phyloP scores from a whole-genome alignment of 2,113 vertebrate genomes.

The Malurus melanocephalus region DNA sequence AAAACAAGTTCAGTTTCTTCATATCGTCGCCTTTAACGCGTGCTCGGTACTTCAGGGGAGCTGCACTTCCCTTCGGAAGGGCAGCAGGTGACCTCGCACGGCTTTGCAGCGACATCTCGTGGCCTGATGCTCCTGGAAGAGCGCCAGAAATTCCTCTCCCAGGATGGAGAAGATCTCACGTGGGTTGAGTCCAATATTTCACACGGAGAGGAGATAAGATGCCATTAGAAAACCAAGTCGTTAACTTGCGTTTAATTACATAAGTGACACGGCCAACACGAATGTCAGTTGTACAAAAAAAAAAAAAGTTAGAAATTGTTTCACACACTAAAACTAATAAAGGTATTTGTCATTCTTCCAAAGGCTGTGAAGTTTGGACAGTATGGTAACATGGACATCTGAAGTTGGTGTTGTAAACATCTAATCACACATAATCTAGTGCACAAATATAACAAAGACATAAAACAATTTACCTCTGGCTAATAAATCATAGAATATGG shows the following conservation, averaged over 20 bases:
- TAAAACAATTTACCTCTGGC: not conserved
- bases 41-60: not conserved
- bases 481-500: not conserved
- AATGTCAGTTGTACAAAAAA: not conserved
- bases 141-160: not conserved
- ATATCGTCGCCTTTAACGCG: rapidly evolving
- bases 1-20: not conserved
- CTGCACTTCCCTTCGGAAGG: not conserved
- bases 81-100: not conserved
- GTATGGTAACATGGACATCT: not conserved
- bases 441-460: not conserved
- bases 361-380: not conserved
- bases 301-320: not conserved
- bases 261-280: not conserved
- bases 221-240: not conserved
- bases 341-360: not conserved
- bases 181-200: not conserved
- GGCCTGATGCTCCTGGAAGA: not conserved
- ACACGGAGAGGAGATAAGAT: not conserved
- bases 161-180: not conserved
- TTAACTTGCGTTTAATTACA: not conserved
- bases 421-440: not conserved
- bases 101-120: slow-evolving; percentile 35
- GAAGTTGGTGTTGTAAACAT: not conserved
- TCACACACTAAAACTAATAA: not conserved